Conservation (phyloP, 2,113 vertebrate species). For the Sphyrna mokarran region DNA sequence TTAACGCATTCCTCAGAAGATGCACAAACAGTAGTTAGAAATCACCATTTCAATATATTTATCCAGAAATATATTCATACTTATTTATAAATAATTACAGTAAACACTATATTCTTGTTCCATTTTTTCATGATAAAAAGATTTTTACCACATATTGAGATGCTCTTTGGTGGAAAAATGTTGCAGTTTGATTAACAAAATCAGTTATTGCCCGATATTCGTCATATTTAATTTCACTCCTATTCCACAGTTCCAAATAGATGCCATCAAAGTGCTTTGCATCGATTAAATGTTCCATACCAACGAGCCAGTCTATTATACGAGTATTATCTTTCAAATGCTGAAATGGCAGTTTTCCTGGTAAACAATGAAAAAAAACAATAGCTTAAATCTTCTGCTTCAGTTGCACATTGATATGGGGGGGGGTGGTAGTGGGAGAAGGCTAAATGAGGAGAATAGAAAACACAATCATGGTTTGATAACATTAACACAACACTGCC, state of each 20-base stretch:
- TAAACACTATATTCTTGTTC: not conserved
- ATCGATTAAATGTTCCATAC: conserved; percentile 53
- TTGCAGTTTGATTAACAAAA: conserved; percentile 78
- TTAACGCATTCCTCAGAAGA: too few species aligned
- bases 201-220: conserved; percentile 77
- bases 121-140: not conserved
- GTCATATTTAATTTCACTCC: conserved; percentile 77
- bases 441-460: too few species aligned
- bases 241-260: conserved; percentile 91
- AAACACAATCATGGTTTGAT: too few species aligned
- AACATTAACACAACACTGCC: too few species aligned
- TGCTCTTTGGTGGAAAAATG: conserved; percentile 80
- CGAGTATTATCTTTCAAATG: fast-evolving
- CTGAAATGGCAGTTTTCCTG: conserved; percentile 65
- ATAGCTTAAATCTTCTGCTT: not conserved
- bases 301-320: not conserved
- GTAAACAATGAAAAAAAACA: not conserved
- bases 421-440: too few species aligned
- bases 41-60: too few species aligned
- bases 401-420: too few species aligned
- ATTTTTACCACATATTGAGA: conserved; percentile 78
- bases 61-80: too few species aligned
- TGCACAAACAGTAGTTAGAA: too few species aligned
- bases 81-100: conserved; percentile 45
- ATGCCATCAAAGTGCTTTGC: conserved; percentile 88